Base-by-base conservation (phyloP, 2,113 vertebrate species). In the Thomomys bottae region DNA sequence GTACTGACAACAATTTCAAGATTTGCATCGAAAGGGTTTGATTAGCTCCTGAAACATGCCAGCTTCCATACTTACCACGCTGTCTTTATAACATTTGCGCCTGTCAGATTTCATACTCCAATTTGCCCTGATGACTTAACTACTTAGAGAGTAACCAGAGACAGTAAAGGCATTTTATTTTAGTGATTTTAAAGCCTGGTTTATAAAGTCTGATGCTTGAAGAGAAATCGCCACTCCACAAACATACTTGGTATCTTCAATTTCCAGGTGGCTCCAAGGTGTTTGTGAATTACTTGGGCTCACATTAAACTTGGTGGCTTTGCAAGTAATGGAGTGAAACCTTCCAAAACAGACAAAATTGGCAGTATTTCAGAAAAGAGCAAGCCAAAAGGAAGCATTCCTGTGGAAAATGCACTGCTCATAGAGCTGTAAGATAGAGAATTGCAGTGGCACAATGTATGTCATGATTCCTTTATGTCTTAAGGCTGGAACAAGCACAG, bases 251-350 rank as follows among this genome's bases (percentile, higher is more conserved):
- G 63, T 68, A 73, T 79, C 36, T 92, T 24, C 40, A 79, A 94
- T 88, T 92, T 92, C 83, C 36, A 61, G 76, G 64, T 57, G 17
- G 49, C 59, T 88, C 71, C 54, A 72, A 90, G 61, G 20, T 90
- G 32, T 88, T 32, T 0, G 30, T 89, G 80, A 72, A 32, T 83
- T 89, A 89, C 20, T 59, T 30, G 89, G 75, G 14, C 93, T 84
- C 88, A 45, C 21, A 38, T 64, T 59, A 80, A 88, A 23, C 18
- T 87, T 6, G 0, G 64, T 90, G 77, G 70, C 85, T 93, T 95
- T 92, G 63, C 94, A 97, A 90, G 63, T 83, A 95, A 90, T 80
- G 71, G 80, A 81, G 42, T 84, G 36, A 92, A 97, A 68, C 20
- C 34, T 87, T 95, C 5, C 45, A 85, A 85, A 88, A 93, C 26